Conservation (phyloP, 2,888 invertebrate species). For the Tineola bisselliella region DNA sequence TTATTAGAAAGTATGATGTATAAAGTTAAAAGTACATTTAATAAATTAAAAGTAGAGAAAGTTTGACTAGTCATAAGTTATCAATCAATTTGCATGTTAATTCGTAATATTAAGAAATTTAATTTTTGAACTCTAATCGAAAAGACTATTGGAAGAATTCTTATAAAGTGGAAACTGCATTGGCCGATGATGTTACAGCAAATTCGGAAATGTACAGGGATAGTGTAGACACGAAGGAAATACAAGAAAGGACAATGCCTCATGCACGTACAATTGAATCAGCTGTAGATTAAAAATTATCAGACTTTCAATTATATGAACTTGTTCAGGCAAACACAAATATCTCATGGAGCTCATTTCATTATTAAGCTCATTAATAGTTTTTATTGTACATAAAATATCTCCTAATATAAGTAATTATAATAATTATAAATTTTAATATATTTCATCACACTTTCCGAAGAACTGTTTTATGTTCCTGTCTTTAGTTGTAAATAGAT, state of each 20-base stretch:
- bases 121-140: neutral
- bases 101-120: slow-evolving; percentile 26
- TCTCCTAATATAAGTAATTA: slow-evolving; percentile 41
- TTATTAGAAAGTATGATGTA: neutral
- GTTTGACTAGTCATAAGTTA: slow-evolving; percentile 65
- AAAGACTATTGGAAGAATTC: slow-evolving; percentile 4
- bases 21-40: slow-evolving; percentile 18
- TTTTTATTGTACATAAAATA: slow-evolving; percentile 49
- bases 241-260: slow-evolving; percentile 22
- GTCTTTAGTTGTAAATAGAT: slow-evolving; percentile 58
- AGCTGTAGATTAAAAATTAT: neutral
- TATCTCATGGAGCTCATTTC: neutral
- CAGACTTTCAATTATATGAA: neutral
- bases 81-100: slow-evolving; percentile 49
- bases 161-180: slow-evolving; percentile 17
- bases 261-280: neutral
- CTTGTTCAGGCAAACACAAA: neutral
- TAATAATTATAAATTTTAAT: slow-evolving; percentile 54
- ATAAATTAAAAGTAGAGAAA: slow-evolving; percentile 49
- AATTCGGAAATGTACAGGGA: slow-evolving; percentile 68
- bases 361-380: slow-evolving; percentile 53
- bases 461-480: slow-evolving; percentile 66
- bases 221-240: slow-evolving; percentile 35
- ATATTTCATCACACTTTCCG: slow-evolving; percentile 57
- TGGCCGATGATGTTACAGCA: slow-evolving; percentile 28